Evolutionary conservation across 2,888 invertebrate genomes (phyloP).

Genomic region (Helicoverpa assulta): DNA sequence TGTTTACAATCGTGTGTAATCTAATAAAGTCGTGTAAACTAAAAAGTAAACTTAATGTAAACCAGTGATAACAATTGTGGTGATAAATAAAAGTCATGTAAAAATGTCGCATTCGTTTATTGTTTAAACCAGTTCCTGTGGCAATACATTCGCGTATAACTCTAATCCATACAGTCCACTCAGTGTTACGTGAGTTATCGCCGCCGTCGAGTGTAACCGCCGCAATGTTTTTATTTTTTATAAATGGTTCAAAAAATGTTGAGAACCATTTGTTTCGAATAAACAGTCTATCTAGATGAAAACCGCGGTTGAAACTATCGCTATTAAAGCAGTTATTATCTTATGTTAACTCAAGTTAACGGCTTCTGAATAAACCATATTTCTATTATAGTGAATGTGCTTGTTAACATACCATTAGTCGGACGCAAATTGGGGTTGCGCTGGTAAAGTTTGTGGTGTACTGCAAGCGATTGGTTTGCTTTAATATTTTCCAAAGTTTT

Average conservation of each 20-base stretch:
- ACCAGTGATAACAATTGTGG: too few relatives aligned
- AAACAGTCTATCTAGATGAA: neutral
- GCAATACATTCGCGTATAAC: too few relatives aligned
- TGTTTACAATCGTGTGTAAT: too few relatives aligned
- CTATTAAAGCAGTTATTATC: neutral
- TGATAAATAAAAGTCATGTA: too few relatives aligned
- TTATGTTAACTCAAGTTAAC: slow-evolving; percentile 8
- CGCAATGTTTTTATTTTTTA: too few relatives aligned
- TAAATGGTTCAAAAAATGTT: neutral
- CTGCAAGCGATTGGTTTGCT: neutral
- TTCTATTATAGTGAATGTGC: neutral
- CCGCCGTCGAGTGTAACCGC: too few relatives aligned
- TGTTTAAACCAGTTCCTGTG: too few relatives aligned
- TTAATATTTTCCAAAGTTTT: neutral
- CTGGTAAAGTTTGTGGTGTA: neutral
- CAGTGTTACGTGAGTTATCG: too few relatives aligned
- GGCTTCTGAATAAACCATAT: slow-evolving; percentile 5
- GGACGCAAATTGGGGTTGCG: neutral
- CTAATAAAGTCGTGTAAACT: too few relatives aligned
- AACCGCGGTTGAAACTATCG: neutral
- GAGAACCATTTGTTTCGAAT: slow-evolving; percentile 2
- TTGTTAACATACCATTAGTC: slow-evolving; percentile 4
- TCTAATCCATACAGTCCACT: too few relatives aligned
- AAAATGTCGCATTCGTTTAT: too few relatives aligned
- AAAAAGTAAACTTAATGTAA: too few relatives aligned